Base-by-base conservation (phyloP, 2,113 vertebrate species). In the Anolis carolinensis region DNA sequence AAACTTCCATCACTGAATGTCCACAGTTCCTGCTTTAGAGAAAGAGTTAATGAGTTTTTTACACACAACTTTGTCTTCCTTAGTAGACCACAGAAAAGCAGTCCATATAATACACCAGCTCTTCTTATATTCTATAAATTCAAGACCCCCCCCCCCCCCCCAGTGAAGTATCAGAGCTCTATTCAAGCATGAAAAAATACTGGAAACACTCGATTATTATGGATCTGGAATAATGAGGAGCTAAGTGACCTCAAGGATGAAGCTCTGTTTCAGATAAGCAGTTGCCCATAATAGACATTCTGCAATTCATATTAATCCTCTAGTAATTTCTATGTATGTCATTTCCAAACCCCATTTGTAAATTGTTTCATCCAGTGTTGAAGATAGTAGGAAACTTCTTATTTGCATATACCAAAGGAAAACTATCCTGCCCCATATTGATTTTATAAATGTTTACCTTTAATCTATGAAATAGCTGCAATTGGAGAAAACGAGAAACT, bases 401-500 rank as follows among this genome's bases (percentile, higher is more conserved):
- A 76, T 25, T 87, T 88, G 90, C 90, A 63, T 3, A 44, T 14
- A 32, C 52, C 71, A 63, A 80, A 44, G 48, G 27, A 71, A 72
- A 79, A 11, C 44, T n/a, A 36, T 23, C n/a, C 79, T 68, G 16
- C 48, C 78, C 8, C n/a, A 0, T 77, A 72, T 89, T 80, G 89
- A 77, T 71, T 84, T 83, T 87, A 93, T 90, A 87, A 79, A 89
- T 81, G 89, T 89, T 93, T 91, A 89, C 90, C 86, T 94, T 91
- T 91, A 91, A 93, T 93, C 92, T 89, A 94, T 91, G 84, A 94
- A 94, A 92, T 50, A 86, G 83, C 89, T 86, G 89, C 52, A 89
- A 71, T 84, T 87, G 83, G 68, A 75, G 87, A 87, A 91, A 94
- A 94, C 91, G 55, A 90, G 91, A 89, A 44, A 81, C 65, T 80